Conservation (phyloP, 2,888 invertebrate genomes). For the Tetheella fluctuosa region DNA sequence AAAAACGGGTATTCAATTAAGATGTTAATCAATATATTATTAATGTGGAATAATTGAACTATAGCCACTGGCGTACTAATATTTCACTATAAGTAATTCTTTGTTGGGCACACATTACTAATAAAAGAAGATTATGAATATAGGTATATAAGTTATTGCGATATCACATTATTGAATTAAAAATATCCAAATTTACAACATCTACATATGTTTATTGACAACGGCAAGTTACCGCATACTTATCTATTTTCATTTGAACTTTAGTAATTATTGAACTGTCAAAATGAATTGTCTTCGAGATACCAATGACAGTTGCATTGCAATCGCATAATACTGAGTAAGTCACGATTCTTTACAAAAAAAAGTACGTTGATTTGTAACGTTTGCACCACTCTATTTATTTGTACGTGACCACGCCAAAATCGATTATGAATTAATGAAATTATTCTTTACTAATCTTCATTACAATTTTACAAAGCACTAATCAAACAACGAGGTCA, state of each 20-base stretch:
- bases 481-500: conserved; percentile 49
- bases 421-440: conserved; percentile 39
- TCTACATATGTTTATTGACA: conserved; percentile 17
- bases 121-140: too few relatives aligned
- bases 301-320: conserved; percentile 15
- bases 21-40: too few relatives aligned
- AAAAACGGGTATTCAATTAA: too few relatives aligned
- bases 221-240: conserved; percentile 33
- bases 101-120: too few relatives aligned
- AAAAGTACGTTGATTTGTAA: conserved; percentile 32
- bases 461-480: conserved; percentile 35
- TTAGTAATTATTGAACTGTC: conserved; percentile 29
- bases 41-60: too few relatives aligned
- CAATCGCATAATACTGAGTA: conserved; percentile 6
- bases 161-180: conserved; percentile 9
- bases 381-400: conserved; percentile 21
- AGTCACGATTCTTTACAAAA: conserved; percentile 22
- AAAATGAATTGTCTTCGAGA: conserved; percentile 18
- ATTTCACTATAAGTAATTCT: too few relatives aligned
- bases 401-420: conserved; percentile 22
- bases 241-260: conserved; percentile 22
- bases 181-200: background rate
- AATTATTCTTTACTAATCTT: conserved; percentile 31
- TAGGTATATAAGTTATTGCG: background rate
- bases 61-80: too few relatives aligned